Base-by-base conservation (phyloP, 2,888 invertebrate species). In the Melinaea marsaeus region DNA sequence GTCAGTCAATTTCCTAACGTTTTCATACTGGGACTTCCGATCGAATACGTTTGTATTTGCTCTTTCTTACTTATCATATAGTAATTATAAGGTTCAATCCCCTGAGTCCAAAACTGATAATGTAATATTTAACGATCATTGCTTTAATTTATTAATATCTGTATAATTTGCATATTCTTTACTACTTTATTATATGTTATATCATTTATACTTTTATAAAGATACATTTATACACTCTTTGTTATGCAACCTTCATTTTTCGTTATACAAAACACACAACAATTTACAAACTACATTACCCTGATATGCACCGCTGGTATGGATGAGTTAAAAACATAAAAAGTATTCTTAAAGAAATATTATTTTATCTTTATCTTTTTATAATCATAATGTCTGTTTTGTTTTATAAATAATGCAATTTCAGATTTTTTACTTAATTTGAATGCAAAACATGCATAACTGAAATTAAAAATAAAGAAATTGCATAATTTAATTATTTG, bases 291-390 rank as follows among this genome's bases (percentile, higher is more conserved):
- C 74, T 68, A 85, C 80, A 81, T 76, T 75, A 78, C 77, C 77
- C 76, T 84, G 90, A 90, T 90, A 90, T 90, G 88, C 90, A 90
- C 90, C 90, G 81, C 90, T 90, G 90, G 90, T 88, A 87, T 87
- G 90, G 90, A 89, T 83, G 90, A 82, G 87, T 87, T 86, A 72
- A 70, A 77, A 77, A 75, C 79, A 80, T 81, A 83, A 83, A 85
- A 86, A 86, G 79, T 86, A 84, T 83, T 75, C 22, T 22, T 22
- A 22, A 22, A 68, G 3, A 73, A 67, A 59, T 58, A 61, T 55
- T 33, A 55, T 67, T 58, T 66, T 62, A 69, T 64, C 72, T 72
- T 66, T 72, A 74, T 71, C 70, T 71, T 74, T 67, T 64, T 68
- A 66, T 59, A 69, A 71, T 75, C 65, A 71, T 68, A 74, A 67